A percentile compares a stretch with the other conserved stretches of the same genome.
These are phyloP conservation scores for Rhinichthys klamathensis DNA, from an alignment of 2,113 vertebrate species.

Conservation along the genomic window DNA sequence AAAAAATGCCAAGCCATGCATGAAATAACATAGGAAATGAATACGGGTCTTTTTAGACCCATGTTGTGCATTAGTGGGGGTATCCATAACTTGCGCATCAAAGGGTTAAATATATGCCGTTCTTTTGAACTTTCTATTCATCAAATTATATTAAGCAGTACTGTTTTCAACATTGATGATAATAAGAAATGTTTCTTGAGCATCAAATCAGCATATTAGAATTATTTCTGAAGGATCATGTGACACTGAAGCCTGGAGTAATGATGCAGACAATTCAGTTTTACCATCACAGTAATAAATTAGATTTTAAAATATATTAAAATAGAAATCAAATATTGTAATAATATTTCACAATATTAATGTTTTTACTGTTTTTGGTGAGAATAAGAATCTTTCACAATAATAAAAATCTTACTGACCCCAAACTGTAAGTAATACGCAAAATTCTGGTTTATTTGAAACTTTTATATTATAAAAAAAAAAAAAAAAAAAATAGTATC, in stretches of 20 bases:
- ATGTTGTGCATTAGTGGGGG: too few species aligned
- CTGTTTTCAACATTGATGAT: not conserved
- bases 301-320: not conserved
- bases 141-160: not conserved
- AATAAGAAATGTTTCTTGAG: not conserved
- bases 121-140: not conserved
- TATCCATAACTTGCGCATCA: too few species aligned
- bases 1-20: too few species aligned
- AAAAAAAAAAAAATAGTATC: not conserved
- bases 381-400: not conserved
- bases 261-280: too few species aligned
- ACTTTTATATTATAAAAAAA: not conserved
- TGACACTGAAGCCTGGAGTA: not conserved
- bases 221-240: not conserved
- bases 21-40: too few species aligned
- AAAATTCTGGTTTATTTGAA: not conserved
- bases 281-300: not conserved
- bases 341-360: not conserved
- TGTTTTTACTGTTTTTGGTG: not conserved
- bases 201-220: not conserved
- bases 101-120: not conserved
- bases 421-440: not conserved
- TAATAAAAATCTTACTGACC: not conserved
- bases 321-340: not conserved
- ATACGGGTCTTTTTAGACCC: too few species aligned